Evolutionary conservation across 1,140 invertebrate genomes (phyloP).

Genomic region (Trachelipus rathkii): DNA sequence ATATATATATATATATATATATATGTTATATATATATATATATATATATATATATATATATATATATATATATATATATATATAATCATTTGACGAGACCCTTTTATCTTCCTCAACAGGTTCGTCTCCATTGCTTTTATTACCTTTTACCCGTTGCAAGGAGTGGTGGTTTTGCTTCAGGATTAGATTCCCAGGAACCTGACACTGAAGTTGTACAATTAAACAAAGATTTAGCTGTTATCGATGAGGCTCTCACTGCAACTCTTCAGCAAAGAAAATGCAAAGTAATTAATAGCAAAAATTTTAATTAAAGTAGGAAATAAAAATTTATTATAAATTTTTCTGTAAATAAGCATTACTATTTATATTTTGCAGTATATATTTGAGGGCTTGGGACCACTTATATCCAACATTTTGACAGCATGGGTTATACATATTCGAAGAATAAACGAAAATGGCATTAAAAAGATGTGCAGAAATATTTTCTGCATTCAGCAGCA

Average conservation of each 20-base stretch:
- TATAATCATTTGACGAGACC: neutral
- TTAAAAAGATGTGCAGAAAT: constrained; percentile 78
- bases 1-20: constrained; percentile 22
- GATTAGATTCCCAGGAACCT: constrained; percentile 25
- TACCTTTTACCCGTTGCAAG: constrained; percentile 15
- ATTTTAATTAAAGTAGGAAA: neutral
- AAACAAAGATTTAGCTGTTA: constrained; percentile 69
- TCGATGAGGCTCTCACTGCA: constrained; percentile 72
- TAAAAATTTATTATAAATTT: neutral
- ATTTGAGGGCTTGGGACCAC: constrained; percentile 85
- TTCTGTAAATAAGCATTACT: constrained; percentile 12
- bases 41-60: constrained; percentile 28
- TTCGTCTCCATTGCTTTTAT: constrained; percentile 19
- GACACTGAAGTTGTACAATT: constrained; percentile 67
- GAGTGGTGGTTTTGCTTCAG: constrained; percentile 14
- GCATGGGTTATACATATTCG: constrained; percentile 73
- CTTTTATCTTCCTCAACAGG: neutral
- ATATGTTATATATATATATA: constrained; percentile 25
- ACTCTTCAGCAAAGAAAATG: constrained; percentile 71
- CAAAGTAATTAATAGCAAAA: constrained; percentile 57
- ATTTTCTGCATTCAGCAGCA: constrained; percentile 81
- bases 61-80: constrained; percentile 25
- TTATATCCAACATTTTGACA: constrained; percentile 79
- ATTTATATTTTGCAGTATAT: constrained; percentile 78
- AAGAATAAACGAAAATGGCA: constrained; percentile 71